These are phyloP conservation scores for Phrixothrix hirtus DNA, from an alignment of 2,888 invertebrate genomes.

Conservation along the genomic window DNA sequence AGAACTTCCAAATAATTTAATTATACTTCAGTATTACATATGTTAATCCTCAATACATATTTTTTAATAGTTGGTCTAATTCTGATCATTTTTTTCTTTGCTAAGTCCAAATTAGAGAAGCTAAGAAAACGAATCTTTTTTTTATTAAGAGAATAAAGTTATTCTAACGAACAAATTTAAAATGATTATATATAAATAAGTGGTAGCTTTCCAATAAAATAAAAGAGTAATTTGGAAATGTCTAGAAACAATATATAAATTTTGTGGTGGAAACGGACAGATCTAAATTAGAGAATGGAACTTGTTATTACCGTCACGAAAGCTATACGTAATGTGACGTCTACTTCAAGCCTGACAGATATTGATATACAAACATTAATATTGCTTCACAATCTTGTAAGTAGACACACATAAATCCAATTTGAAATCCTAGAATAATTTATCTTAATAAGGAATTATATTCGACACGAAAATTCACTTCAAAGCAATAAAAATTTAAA, in stretches of 20 bases:
- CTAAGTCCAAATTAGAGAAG: too few relatives aligned
- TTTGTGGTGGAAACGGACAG: neutral
- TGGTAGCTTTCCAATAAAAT: neutral
- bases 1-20: too few relatives aligned
- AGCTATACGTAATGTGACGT: slow-evolving; percentile 7
- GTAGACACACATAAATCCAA: slow-evolving; percentile 2
- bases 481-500: too few relatives aligned
- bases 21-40: too few relatives aligned
- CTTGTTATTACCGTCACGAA: slow-evolving; percentile 15
- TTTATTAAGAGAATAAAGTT: too few relatives aligned
- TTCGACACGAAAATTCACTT: neutral
- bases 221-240: neutral
- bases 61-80: too few relatives aligned
- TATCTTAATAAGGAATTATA: neutral
- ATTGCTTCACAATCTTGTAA: slow-evolving; percentile 6
- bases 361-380: slow-evolving; percentile 12
- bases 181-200: too few relatives aligned
- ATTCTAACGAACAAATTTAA: neutral
- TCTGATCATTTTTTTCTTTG: too few relatives aligned
- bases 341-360: slow-evolving; percentile 7
- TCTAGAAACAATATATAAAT: neutral
- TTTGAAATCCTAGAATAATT: neutral
- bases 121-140: neutral
- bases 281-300: slow-evolving; percentile 4
- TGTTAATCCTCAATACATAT: too few relatives aligned